Base-by-base conservation (phyloP, 2,113 vertebrate species). In the Pavo muticus region DNA sequence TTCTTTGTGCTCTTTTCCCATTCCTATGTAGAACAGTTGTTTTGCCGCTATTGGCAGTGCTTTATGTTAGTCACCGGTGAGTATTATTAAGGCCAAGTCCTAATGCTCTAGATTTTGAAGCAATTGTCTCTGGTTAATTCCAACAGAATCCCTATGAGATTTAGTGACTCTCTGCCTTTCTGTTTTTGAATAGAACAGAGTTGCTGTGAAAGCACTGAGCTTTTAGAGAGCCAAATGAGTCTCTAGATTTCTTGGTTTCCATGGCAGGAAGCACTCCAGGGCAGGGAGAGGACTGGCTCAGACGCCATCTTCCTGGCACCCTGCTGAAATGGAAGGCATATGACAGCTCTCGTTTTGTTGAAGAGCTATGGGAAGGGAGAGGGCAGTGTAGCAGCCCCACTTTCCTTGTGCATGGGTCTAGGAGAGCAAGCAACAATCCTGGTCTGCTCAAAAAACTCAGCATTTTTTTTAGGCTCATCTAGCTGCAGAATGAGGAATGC, bases 361-460 rank as follows among this genome's bases (percentile, higher is more conserved):
- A 13, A 12, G 25, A 68, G 35, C 13, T 0, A 1, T 57, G 17
- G 39, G 39, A 52, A 30, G 39, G 39, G 64, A 11, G 27, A 8
- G 23, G 21, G 2, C 21, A 30, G 11, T 19, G 14, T 32, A 47
- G 32, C 83, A 93, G 50, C 90, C 67, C 91, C 89, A 69, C 69
- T 90, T 95, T 91, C 80, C 67, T 85, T 93, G 91, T 91, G 91
- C 74, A 69, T 35, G 35, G 59, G 69, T 69, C 85, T 67, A 95
- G 85, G 93, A 72, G 27, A 79, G 67, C 10, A 29, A 27, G 52
- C 23, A 23, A 67, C 89, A 88, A 29, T 56, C 63, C 95, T 95
- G 93, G 95, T 90, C 93, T 93, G 87, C 88, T 97, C 87, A 82
- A 86, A 76, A 96, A 91, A 65, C 83, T 95, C 67, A 88, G 88